Evolutionary conservation across 2,888 invertebrate species (phyloP).

Genomic region (Mesorhabditis spiculigera): DNA sequence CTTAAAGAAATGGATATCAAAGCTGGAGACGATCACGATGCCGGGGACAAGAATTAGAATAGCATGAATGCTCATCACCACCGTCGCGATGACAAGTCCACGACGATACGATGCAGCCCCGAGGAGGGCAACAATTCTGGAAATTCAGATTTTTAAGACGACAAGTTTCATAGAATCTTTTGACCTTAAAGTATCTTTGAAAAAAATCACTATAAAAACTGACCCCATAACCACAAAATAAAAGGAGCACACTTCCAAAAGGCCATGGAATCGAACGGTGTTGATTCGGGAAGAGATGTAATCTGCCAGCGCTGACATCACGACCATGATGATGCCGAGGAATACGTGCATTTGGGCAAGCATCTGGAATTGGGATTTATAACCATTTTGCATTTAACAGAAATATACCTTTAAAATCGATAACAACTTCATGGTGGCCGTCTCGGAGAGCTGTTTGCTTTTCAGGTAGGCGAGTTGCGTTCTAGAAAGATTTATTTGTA

Average conservation of each 20-base stretch:
- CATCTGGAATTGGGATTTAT: constrained; percentile 27
- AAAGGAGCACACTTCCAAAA: constrained; percentile 48
- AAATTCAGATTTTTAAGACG: constrained; percentile 7
- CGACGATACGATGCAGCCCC: constrained; percentile 49
- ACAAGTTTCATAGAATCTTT: too few species aligned
- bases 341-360: constrained; percentile 49
- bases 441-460: constrained; percentile 31
- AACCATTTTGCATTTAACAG: background rate
- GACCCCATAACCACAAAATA: constrained; percentile 50
- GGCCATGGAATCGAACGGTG: constrained; percentile 42
- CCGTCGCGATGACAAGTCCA: constrained; percentile 47
- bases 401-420: constrained; percentile 29
- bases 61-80: constrained; percentile 51
- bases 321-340: constrained; percentile 43
- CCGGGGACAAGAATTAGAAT: constrained; percentile 48
- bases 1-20: constrained; percentile 54
- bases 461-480: constrained; percentile 36
- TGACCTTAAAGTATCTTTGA: too few species aligned
- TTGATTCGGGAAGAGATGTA: constrained; percentile 42
- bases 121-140: constrained; percentile 46
- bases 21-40: constrained; percentile 44
- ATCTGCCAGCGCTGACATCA: constrained; percentile 46
- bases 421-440: constrained; percentile 33
- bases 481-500: constrained; percentile 17
- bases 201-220: constrained; percentile 13